Base-by-base conservation (phyloP, 23 tunicate species). In the Trididemnum miniatum region DNA sequence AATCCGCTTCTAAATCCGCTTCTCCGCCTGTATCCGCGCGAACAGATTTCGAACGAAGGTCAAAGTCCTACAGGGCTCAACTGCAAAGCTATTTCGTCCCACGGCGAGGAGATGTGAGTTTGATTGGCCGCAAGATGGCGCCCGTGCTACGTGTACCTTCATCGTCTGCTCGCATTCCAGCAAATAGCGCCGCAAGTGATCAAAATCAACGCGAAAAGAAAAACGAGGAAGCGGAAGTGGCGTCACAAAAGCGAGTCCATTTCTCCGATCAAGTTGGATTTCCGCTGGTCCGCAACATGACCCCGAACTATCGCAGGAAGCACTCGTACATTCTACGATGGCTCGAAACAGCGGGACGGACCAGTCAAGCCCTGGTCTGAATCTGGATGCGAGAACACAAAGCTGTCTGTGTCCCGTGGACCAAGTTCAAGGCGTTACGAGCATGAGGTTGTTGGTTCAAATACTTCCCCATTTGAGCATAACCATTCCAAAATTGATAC, bases 301-400 rank as follows among this genome's bases (percentile, higher is more conserved):
- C 96, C 0, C 96, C 96, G 20, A 90, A 80, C 72, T 90, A 90
- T 72, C 77, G 86, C 32, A 51, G 89, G 0, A 90, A 90, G 50
- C 96, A 90, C 54, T 90, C 96, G 12, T 90, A 90, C 65, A 90
- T 90, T 1, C 39, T 90, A n/a, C 37, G 96, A 12, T 90, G 96
- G 96, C 83, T 90, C 18, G 96, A 90, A 76, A 84, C 96, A 33
- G 96, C 96, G 5, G 96, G 96, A 15, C 78, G 86, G 51, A 81
- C 89, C 0, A 76, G 71, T 18, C 88, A 85, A 40, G 52, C 85
- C n/a, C 27, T 86, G 40, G 63, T 50, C 22, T 80, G 76, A 65
- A 71, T 5, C 12, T 15, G 54, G 54, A n/a, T n/a, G n/a, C n/a
- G n/a, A n/a, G n/a, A n/a, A n/a, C n/a, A n/a, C n/a, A n/a, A n/a